Evolutionary conservation across 2,888 invertebrate genomes (phyloP).

Genomic region (Ferdinandea cuprea): DNA sequence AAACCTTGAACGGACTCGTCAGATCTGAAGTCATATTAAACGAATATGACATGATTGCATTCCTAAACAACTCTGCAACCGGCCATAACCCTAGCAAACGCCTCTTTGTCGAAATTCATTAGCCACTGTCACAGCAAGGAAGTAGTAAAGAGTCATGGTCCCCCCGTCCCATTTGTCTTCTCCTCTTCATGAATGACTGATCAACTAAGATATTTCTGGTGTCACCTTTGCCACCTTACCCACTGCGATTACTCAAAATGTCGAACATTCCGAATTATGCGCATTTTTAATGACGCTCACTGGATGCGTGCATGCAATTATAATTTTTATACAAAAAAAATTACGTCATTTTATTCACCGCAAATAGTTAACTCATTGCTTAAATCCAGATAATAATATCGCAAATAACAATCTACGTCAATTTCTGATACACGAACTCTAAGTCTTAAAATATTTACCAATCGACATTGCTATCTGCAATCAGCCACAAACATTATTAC

Average conservation of each 20-base stretch:
- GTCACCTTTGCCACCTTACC: background rate
- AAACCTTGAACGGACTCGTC: too few species aligned
- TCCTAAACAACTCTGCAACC: too few species aligned
- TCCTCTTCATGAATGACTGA: too few species aligned
- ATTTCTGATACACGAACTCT: constrained; percentile 12
- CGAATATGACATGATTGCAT: too few species aligned
- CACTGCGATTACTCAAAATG: background rate
- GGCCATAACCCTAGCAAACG: too few species aligned
- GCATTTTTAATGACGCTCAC: background rate
- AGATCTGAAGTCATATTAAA: too few species aligned
- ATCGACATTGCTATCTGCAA: constrained; percentile 41
- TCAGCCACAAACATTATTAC: constrained; percentile 49
- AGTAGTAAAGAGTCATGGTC: too few species aligned
- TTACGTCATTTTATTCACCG: background rate
- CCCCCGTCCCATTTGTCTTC: too few species aligned
- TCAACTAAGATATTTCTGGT: too few species aligned
- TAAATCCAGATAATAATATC: constrained; percentile 18
- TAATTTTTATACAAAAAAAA: background rate
- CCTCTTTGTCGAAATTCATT: too few species aligned
- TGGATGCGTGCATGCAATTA: too few species aligned
- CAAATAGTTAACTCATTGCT: background rate
- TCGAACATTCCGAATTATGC: background rate
- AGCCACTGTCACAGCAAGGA: too few species aligned
- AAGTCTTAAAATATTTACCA: constrained; percentile 28
- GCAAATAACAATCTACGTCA: constrained; percentile 7